Evolutionary conservation across 2,888 invertebrate genomes (phyloP), one percentile per base, ranked within the genome.

Genomic region (Nephrotoma guestfalica): DNA sequence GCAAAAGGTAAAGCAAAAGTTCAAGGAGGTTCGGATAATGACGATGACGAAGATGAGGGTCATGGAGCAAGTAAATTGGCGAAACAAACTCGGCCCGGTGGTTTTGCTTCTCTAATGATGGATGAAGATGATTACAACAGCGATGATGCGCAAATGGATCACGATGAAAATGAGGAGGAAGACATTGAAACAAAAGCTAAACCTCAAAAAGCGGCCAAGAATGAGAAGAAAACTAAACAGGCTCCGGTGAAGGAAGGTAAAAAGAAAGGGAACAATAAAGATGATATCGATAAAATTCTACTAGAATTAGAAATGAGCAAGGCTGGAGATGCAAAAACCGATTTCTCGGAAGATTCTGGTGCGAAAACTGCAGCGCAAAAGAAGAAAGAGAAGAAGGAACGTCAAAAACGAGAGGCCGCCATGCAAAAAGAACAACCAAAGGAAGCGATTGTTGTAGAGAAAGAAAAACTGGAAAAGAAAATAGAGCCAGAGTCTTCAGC

Each of bases 381-480:
- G 92, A 97, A 96, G 89, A 97, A 97, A 89, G 97, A 97, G 89
- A 97, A 97, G 89, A 97, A 96, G 89, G 96, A 97, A 91, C 93
- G 96, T 15, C 94, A 94, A 88, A 96, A 96, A 89, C 95, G 96
- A 88, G 92, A 93, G 88, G 95, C 95, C 87, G 93, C 94, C 57
- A 86, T 90, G 42, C 90, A 90, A 4, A 91, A 91, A 87, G 90
- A 90, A 83, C 90, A 86, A 30, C 51, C 43, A 2, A 51, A 30
- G 11, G 86, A 89, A 84, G 88, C 89, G 5, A 91, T 91, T 6
- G 91, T 92, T 86, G 93, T 41, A 0, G 85, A 96, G 91, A 96
- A 95, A 89, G 96, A 96, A 89, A 96, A 96, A 89, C 95, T 95
- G 89, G 95, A 95, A 90, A 94, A 85, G 88, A 88, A 87, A 90